A percentile compares a stretch with the other conserved stretches of the same genome.
Conservation (phyloP, 2,797 vertebrate genomes). For the Poeciliopsis turneri region DNA sequence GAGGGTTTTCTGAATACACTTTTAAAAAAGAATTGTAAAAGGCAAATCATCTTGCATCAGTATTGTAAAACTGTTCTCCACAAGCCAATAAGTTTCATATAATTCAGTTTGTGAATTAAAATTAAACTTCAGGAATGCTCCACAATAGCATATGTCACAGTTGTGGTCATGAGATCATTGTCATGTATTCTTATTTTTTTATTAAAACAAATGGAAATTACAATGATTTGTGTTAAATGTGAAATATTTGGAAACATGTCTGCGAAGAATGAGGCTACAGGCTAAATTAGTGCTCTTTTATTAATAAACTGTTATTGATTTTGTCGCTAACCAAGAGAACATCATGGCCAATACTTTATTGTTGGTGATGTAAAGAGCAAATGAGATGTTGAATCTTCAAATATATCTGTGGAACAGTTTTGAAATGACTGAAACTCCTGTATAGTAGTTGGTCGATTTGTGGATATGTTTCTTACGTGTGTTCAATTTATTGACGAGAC, state of each 20-base stretch:
- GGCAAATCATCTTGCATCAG: not conserved
- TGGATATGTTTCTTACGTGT: slow-evolving; percentile 25
- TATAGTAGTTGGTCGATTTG: slow-evolving; percentile 49
- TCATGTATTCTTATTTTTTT: not conserved
- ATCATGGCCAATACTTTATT: slow-evolving; percentile 70
- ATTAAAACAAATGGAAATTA: not conserved
- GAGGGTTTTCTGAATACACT: not conserved
- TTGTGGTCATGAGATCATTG: not conserved
- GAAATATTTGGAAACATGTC: not conserved
- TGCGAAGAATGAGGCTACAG: slow-evolving; percentile 22
- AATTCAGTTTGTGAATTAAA: not conserved
- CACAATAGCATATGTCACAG: not conserved
- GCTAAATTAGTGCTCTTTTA: slow-evolving; percentile 35
- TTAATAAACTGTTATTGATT: slow-evolving; percentile 74
- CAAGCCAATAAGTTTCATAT: not conserved
- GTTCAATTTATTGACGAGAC: slow-evolving; percentile 52
- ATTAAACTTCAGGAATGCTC: not conserved
- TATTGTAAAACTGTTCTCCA: not conserved
- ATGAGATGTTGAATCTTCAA: slow-evolving; percentile 58
- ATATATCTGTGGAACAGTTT: slow-evolving; percentile 60
- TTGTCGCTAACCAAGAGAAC: slow-evolving; percentile 52
- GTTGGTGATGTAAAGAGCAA: slow-evolving; percentile 64
- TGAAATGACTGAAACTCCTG: slow-evolving; percentile 29
- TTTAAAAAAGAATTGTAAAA: not conserved
- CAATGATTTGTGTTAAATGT: not conserved